Evolutionary conservation across 2,113 vertebrate species (phyloP), one percentile per base, ranked within the genome.

Genomic region (Empidonax alnorum): DNA sequence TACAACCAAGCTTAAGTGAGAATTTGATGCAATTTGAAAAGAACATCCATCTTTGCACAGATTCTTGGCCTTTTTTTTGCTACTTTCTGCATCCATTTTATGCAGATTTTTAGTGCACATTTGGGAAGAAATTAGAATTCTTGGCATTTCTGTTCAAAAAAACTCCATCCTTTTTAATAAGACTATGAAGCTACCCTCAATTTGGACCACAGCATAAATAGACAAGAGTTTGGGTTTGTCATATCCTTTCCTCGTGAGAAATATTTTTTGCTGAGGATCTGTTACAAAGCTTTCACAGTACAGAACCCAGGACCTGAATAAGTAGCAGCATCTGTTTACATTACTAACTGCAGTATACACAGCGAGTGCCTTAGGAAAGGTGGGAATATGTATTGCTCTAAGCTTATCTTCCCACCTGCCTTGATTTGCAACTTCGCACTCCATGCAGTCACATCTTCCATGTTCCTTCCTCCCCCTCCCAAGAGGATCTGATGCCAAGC

Each of bases 401-500:
- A 49, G 25, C 8, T 67, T 28, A 41, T 73, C 47, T 65, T 95
- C 25, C 76, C 20, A 58, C 20, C 46, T 66, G 44, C 28, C 23
- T 52, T n/a, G 62, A 61, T 35, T 24, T 14, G 3, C 52, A 68
- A 22, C 52, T 81, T 68, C 0, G 0, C 25, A 52, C 19, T 71
- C 14, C 50, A 18, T 10, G 50, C 2, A 5, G 46, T 30, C 37
- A 42, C 13, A 46, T 66, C 10, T 50, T 85, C 20, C 23, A 39
- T 18, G 46, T 44, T 68, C 25, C 21, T 33, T 83, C 25, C 33
- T 86, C 24, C 22, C 22, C 6, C 10, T 72, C 18, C 25, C 41
- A 58, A 56, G 14, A 87, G 28, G 78, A 84, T 33, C 20, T 56
- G 28, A 46, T 33, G 28, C 7, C 41, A 82, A 90, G 61, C 30